Percentiles rank a stretch among this genome's conserved stretches.
phyloP scores from a whole-genome alignment of 2,113 vertebrate genomes.

The Leptobrachium ailaonicum region DNA sequence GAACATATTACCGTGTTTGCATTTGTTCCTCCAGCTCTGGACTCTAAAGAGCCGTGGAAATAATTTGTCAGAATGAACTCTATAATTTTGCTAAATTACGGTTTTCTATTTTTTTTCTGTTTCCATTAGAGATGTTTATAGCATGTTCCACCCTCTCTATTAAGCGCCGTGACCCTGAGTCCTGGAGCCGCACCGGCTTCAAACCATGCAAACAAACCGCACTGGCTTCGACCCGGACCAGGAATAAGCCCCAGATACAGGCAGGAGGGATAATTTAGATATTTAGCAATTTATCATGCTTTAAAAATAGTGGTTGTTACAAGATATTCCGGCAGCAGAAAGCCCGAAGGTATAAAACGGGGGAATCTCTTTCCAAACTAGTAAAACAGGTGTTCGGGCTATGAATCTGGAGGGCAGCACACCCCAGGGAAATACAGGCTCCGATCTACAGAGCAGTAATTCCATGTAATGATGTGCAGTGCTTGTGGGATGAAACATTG shows the following conservation, averaged over 20 bases:
- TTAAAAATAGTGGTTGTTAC: background rate
- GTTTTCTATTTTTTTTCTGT: slow-evolving; percentile 11
- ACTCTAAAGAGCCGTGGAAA: slow-evolving; percentile 10
- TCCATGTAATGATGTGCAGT: too few relatives aligned
- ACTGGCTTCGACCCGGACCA: background rate
- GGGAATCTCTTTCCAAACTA: background rate
- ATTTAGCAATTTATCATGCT: background rate
- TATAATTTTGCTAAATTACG: slow-evolving; percentile 39
- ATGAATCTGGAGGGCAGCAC: background rate
- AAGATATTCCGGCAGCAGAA: background rate
- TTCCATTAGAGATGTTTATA: slow-evolving; percentile 30
- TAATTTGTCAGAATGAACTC: slow-evolving; percentile 24
- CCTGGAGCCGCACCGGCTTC: background rate
- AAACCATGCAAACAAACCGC: background rate
- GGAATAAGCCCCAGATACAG: background rate
- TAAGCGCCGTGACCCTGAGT: slow-evolving; percentile 12
- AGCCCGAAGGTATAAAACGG: background rate
- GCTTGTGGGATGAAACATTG: too few relatives aligned
- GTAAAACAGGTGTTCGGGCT: background rate
- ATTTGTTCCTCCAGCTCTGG: background rate
- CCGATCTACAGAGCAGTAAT: too few relatives aligned
- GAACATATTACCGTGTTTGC: background rate
- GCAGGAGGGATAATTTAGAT: background rate
- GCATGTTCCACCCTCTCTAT: background rate
- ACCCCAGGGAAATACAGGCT: too few relatives aligned